Conservation (phyloP, 2,797 vertebrate genomes). For the Streptopelia turtur region DNA sequence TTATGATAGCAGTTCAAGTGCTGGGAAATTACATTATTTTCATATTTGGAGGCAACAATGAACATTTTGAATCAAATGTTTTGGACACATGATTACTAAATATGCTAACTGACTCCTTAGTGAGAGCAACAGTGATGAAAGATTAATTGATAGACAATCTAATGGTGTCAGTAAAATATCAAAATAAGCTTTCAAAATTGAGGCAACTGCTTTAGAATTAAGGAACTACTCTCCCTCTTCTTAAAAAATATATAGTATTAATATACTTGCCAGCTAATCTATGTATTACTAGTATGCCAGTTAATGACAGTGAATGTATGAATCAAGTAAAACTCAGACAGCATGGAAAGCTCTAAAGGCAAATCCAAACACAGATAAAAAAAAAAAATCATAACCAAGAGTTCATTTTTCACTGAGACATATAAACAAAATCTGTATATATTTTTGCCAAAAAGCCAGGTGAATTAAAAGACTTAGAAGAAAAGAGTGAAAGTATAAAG, state of each 20-base stretch:
- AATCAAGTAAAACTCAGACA: background rate
- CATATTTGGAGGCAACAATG: constrained; percentile 2
- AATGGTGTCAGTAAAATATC: background rate
- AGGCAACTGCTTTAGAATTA: background rate
- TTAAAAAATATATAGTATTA: background rate
- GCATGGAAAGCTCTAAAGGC: background rate
- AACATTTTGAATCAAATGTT: constrained; percentile 8
- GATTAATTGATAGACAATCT: background rate
- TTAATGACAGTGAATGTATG: background rate
- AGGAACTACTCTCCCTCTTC: background rate
- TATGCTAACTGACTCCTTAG: background rate
- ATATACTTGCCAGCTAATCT: background rate
- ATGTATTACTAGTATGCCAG: background rate
- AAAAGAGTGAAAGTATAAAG: background rate
- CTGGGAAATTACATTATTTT: background rate
- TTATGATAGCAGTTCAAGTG: constrained; percentile 22
- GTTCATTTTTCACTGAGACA: background rate
- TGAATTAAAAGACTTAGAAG: background rate
- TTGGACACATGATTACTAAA: constrained; percentile 1
- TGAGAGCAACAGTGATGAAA: background rate
- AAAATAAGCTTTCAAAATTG: background rate
- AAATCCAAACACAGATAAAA: background rate
- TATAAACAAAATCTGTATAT: background rate
- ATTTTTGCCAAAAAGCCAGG: background rate
- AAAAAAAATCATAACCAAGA: background rate